Evolutionary conservation across 2,888 invertebrate species (phyloP), one percentile per base, ranked within the genome.

Genomic region (Tridacna gigas): DNA sequence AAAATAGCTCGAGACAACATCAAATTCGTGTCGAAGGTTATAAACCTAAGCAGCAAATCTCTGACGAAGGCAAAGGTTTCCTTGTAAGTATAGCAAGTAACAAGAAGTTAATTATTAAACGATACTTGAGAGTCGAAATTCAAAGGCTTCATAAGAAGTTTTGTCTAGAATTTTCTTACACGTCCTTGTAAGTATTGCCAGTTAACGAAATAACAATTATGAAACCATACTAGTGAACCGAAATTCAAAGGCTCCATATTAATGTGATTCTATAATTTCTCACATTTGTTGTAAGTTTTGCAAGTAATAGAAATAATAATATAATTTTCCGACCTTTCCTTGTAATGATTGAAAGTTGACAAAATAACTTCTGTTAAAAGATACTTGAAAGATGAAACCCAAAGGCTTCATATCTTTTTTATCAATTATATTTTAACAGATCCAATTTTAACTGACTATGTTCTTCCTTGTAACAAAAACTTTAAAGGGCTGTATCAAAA

Each of bases 21-120:
- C 18, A 89, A 86, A 48, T 77, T 92, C 25, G 88, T 84, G 47
- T 82, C 86, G 25, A 92, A 92, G 77, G 48, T 90, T 48, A 89
- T 77, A n/a, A 82, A 90, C 71, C 69, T 85, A 12, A 90, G 86
- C 80, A 90, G 88, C 66, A 90, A 89, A 63, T 81, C 89, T 12
- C 77, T 89, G 22, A 88, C 83, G 15, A 89, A 89, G 77, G 82
- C 84, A 5, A 89, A 80, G 73, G 74, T 82, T 66, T 86, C 83
- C 18, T 60, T 87, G 92, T 92, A 84, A 89, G 91, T 88, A 20
- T 20, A 56, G 2, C 37, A 2, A 37, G n/a, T 37, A 7, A 37
- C 37, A 37, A 37, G 7, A 37, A 4, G 37, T 37, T 37, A 37
- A 37, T 37, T 37, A 37, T 37, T 7, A 37, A 37, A 37, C 37